Conservation (phyloP, 2,797 vertebrate genomes). For the Sebastolobus alascanus region DNA sequence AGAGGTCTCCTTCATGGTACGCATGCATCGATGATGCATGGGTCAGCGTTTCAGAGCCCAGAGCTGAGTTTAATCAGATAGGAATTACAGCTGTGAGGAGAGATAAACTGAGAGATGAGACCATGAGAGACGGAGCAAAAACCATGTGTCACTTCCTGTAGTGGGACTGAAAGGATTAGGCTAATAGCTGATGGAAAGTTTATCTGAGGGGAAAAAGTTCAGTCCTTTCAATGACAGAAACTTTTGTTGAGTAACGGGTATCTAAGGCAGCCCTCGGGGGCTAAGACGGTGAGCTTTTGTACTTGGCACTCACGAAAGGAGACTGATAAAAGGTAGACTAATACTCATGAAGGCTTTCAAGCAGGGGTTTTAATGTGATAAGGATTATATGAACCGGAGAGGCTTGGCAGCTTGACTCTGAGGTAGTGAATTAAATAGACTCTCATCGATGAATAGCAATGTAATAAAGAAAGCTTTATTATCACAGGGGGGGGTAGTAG, state of each 20-base stretch:
- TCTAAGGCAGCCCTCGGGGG: background rate
- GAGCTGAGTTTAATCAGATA: constrained; percentile 45
- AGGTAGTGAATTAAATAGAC: constrained; percentile 55
- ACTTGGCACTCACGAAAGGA: constrained; percentile 25
- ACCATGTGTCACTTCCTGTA: constrained; percentile 51
- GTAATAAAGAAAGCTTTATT: constrained; percentile 48
- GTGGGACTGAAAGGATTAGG: constrained; percentile 48
- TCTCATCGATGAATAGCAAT: constrained; percentile 43
- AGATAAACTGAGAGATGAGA: constrained; percentile 48
- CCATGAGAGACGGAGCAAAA: constrained; percentile 40
- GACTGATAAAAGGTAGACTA: constrained; percentile 46
- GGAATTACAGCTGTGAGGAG: constrained; percentile 43
- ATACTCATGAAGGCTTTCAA: constrained; percentile 29
- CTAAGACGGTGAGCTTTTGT: constrained; percentile 51
- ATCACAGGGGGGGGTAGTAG: constrained; percentile 47
- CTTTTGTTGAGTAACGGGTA: constrained; percentile 22
- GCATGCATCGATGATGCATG: constrained; percentile 21
- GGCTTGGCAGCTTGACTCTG: constrained; percentile 45
- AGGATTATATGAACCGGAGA: constrained; percentile 49
- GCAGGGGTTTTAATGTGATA: constrained; percentile 41
- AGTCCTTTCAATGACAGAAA: constrained; percentile 33
- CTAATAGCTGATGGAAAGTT: constrained; percentile 48
- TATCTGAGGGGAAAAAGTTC: constrained; percentile 48
- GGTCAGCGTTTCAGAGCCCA: constrained; percentile 43
- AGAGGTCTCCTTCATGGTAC: constrained; percentile 21